A percentile compares a stretch with the other conserved stretches of the same genome.
phyloP scores from a whole-genome alignment of 2,113 vertebrate genomes.

The Myocastor coypus region DNA sequence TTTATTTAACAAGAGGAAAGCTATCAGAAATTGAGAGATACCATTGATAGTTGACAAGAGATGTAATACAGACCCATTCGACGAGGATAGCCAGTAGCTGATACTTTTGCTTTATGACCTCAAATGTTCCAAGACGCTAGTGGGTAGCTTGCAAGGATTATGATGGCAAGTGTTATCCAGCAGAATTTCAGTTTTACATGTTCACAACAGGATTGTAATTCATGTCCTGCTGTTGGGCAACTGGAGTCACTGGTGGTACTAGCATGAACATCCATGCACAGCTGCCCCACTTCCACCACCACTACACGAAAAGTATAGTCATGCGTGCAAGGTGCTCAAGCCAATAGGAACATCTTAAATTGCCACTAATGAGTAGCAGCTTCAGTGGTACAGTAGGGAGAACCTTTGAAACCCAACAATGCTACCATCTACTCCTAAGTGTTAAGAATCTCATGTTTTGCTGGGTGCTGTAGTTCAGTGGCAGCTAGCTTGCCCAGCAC shows the following conservation, averaged over 20 bases:
- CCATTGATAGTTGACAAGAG: conserved; percentile 82
- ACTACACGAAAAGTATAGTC: too few relatives aligned
- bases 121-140: conserved; percentile 74
- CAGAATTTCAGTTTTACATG: conserved; percentile 71
- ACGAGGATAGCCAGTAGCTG: conserved; percentile 65
- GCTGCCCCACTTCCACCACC: background rate
- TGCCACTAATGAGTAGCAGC: conserved; percentile 83
- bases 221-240: background rate
- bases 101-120: conserved; percentile 68
- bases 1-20: conserved; percentile 78
- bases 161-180: conserved; percentile 72
- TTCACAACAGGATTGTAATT: background rate
- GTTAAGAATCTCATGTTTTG: conserved; percentile 71
- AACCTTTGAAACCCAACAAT: conserved; percentile 67
- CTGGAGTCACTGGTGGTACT: background rate
- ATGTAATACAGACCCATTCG: conserved; percentile 82
- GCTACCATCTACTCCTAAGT: conserved; percentile 81
- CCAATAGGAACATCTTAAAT: background rate
- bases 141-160: conserved; percentile 54
- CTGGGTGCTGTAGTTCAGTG: background rate
- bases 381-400: conserved; percentile 77
- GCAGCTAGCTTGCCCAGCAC: background rate
- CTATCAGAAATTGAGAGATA: conserved; percentile 85
- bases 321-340: background rate
- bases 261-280: background rate